These are phyloP conservation scores for Chloebia gouldiae DNA, from an alignment of 2,113 vertebrate species.

Conservation along the genomic window DNA sequence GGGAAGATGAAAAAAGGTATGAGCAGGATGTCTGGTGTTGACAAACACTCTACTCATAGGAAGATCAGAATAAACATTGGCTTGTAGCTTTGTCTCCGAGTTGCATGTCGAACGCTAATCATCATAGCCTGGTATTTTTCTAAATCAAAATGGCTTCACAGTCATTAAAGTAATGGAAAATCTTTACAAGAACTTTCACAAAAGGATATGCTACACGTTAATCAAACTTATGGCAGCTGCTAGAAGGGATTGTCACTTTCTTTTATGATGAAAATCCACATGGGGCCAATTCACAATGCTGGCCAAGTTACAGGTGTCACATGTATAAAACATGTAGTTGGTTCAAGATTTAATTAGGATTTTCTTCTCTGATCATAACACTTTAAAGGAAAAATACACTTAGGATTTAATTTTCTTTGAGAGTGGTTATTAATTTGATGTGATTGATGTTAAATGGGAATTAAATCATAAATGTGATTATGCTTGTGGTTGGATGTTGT, in stretches of 20 bases:
- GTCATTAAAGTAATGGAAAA: slow-evolving; percentile 25
- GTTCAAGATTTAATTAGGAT: slow-evolving; percentile 71
- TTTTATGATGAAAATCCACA: slow-evolving; percentile 38
- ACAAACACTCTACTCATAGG: neutral
- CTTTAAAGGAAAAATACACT: slow-evolving; percentile 64
- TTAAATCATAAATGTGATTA: slow-evolving; percentile 75
- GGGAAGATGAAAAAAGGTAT: neutral
- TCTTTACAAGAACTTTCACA: slow-evolving; percentile 36
- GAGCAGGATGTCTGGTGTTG: neutral
- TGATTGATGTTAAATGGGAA: slow-evolving; percentile 75
- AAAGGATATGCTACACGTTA: neutral
- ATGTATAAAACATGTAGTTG: slow-evolving; percentile 33
- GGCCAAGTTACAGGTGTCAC: slow-evolving; percentile 43
- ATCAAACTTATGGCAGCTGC: slow-evolving; percentile 52
- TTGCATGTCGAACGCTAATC: neutral
- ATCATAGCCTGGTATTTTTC: neutral
- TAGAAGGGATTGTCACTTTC: slow-evolving; percentile 11
- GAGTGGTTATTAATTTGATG: slow-evolving; percentile 75
- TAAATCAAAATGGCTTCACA: slow-evolving; percentile 17
- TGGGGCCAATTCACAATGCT: slow-evolving; percentile 24
- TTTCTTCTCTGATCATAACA: slow-evolving; percentile 50
- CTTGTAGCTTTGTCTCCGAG: neutral
- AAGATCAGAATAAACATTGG: neutral
- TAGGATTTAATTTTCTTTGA: slow-evolving; percentile 63
- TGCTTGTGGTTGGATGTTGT: slow-evolving; percentile 37